Base-by-base conservation (phyloP, 2,888 invertebrate genomes). In the Liodrosophila aerea region DNA sequence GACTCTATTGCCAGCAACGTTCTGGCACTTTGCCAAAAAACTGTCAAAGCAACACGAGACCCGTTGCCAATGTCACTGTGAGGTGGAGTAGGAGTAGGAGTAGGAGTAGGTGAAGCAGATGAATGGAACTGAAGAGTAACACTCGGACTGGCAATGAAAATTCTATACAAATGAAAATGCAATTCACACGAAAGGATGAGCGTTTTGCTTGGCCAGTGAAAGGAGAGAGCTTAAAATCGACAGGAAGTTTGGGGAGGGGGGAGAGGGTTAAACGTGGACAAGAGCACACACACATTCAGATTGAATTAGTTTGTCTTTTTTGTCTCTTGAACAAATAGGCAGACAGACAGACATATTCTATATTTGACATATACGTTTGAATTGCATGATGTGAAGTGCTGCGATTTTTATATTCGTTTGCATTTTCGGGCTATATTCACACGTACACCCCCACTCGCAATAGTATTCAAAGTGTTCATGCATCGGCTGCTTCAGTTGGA, bases 151-250 rank as follows among this genome's bases (percentile, higher is more conserved):
- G 69, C 83, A 64, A 85, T 78, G 85, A 83, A 85, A 78, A 75
- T 85, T 78, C 78, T 78, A 85, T 78, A 85, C 83, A 85, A 82
- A 78, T 85, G 83, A 78, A 78, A 78, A 78, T 78, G 80, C 85
- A 78, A 83, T 83, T 83, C 76, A 76, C 84, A 80, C 80, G 80
- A 76, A 22, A 4, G 22, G 22, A 78, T 58, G 45, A 51, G 65
- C 40, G 59, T 54, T 59, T 60, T 62, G 64, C 52, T 73, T 63
- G 56, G 70, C 43, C 51, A 41, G 57, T 53, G 37, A 57, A 46
- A 69, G 39, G 34, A 43, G 8, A 8, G 37, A 46, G 43, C 22
- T 37, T 49, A 40, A 39, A 50, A 30, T 11, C 36, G 18, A 56
- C 39, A 53, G 52, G 33, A 31, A 31, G 31, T n/a, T 9, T 12